Base-by-base conservation (phyloP, 2,888 invertebrate genomes). In the Stictocephala bisonia region DNA sequence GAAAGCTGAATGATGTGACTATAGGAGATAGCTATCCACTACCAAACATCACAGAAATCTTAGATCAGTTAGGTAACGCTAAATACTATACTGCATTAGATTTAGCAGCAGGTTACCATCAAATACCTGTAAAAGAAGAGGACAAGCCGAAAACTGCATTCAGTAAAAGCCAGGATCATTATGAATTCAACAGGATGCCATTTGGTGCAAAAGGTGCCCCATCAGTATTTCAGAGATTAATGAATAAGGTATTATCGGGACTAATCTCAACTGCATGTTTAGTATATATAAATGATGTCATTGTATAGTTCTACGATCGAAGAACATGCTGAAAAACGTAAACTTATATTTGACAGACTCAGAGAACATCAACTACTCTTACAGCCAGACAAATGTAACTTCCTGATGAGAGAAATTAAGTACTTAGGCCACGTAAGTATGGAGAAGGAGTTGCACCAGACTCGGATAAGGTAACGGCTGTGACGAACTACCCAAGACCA, bases 131-230 rank as follows among this genome's bases (percentile, higher is more conserved):
- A n/a, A n/a, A n/a, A n/a, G n/a, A n/a, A n/a, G n/a, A n/a, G n/a
- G n/a, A n/a, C n/a, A n/a, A n/a, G n/a, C n/a, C n/a, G n/a, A n/a
- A n/a, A n/a, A 78, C 78, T 15, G 82, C 80, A 3, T 81, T 83
- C 53, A 79, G 77, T 1, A 82, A 81, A 6, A 78, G 78, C 0
- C 2, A 76, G 76, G 79, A 80, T 3, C 78, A 81, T 67, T 82
- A 76, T 48, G 78, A 81, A 76, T 82, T 75, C 56, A 73, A 76
- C 1, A 51, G 76, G 0, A 80, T 82, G 80, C 79, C 81, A 6
- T 83, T 82, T 51, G 83, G 82, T 6, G 73, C 82, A 1, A 69
- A 75, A 13, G 80, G 80, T 50, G 79, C 80, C 0, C 79, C 80
- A 4, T 75, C 77, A 2, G 79, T 79, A 2, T 83, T 81, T 74